These are phyloP conservation scores for Aphelenchoides fujianensis DNA, from an alignment of 1,140 invertebrate species.

Conservation along the genomic window DNA sequence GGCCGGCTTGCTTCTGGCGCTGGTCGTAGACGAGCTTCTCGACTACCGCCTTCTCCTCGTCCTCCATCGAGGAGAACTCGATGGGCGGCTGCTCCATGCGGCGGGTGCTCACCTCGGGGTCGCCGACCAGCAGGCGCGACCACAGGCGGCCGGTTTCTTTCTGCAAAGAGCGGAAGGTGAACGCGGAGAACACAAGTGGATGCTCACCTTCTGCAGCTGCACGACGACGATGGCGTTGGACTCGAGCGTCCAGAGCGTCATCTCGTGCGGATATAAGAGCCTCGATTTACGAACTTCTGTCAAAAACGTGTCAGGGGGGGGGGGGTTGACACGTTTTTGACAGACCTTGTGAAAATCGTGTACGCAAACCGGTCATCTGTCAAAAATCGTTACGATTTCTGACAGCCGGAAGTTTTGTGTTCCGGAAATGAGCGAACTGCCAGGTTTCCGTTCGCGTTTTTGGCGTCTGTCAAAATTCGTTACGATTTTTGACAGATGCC, in stretches of 20 bases:
- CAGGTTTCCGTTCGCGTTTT: too few relatives aligned
- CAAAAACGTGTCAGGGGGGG: too few relatives aligned
- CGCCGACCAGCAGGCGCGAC: slow-evolving; percentile 78
- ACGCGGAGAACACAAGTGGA: not conserved
- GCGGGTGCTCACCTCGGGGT: slow-evolving; percentile 92
- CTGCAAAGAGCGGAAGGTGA: not conserved
- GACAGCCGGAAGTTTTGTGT: too few relatives aligned
- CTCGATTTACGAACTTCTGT: too few relatives aligned
- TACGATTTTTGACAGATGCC: too few relatives aligned
- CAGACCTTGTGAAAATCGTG: too few relatives aligned
- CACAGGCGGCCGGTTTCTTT: slow-evolving; percentile 99
- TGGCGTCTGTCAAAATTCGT: too few relatives aligned
- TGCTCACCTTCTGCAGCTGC: slow-evolving; percentile 80
- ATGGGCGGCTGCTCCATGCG: slow-evolving; percentile 97
- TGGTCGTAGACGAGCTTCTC: slow-evolving; percentile 98
- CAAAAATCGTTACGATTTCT: too few relatives aligned
- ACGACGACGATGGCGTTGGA: not conserved
- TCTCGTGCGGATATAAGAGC: too few relatives aligned
- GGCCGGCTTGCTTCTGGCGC: slow-evolving; percentile 80
- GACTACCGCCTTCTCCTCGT: slow-evolving; percentile 88
- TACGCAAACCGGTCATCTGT: too few relatives aligned
- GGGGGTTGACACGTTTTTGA: too few relatives aligned
- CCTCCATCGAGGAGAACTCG: slow-evolving; percentile 91
- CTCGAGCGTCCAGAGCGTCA: slow-evolving; percentile 65
- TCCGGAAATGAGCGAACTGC: too few relatives aligned